Percentiles rank a stretch among this genome's conserved stretches.
Evolutionary conservation across 2,888 invertebrate genomes (phyloP).

Genomic region (Ecdyonurus torrentis): DNA sequence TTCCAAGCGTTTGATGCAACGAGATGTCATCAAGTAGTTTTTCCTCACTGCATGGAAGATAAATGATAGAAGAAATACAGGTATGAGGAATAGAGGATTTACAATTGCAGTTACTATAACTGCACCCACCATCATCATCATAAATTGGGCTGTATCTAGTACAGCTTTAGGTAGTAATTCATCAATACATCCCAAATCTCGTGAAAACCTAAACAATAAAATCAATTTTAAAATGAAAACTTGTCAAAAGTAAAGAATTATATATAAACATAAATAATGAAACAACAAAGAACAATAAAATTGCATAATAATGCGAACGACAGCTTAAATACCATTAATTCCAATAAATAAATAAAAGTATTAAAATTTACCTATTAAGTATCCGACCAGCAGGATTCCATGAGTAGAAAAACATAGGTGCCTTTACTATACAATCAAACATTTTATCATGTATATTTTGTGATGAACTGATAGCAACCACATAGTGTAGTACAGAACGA

Average conservation of each 20-base stretch:
- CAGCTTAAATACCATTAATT: no score
- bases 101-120: slow-evolving; percentile 6
- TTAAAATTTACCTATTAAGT: background rate
- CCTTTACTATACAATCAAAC: slow-evolving; percentile 55
- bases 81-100: slow-evolving; percentile 12
- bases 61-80: slow-evolving; percentile 33
- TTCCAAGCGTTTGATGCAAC: slow-evolving; percentile 50
- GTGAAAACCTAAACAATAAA: slow-evolving; percentile 53
- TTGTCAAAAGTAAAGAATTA: no score
- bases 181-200: slow-evolving; percentile 66
- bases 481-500: slow-evolving; percentile 53
- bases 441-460: slow-evolving; percentile 57
- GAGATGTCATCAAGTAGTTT: slow-evolving; percentile 51
- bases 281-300: no score
- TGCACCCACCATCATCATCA: slow-evolving; percentile 35
- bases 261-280: no score
- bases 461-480: slow-evolving; percentile 57
- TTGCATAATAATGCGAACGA: no score
- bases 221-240: background rate
- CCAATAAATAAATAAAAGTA: no score
- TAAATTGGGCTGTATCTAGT: slow-evolving; percentile 28
- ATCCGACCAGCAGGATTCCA: slow-evolving; percentile 40
- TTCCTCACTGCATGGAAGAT: slow-evolving; percentile 45
- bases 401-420: slow-evolving; percentile 70
- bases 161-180: slow-evolving; percentile 49